These are phyloP conservation scores for Myripristis jacobus DNA, from an alignment of 2,797 vertebrate species.

Conservation along the genomic window DNA sequence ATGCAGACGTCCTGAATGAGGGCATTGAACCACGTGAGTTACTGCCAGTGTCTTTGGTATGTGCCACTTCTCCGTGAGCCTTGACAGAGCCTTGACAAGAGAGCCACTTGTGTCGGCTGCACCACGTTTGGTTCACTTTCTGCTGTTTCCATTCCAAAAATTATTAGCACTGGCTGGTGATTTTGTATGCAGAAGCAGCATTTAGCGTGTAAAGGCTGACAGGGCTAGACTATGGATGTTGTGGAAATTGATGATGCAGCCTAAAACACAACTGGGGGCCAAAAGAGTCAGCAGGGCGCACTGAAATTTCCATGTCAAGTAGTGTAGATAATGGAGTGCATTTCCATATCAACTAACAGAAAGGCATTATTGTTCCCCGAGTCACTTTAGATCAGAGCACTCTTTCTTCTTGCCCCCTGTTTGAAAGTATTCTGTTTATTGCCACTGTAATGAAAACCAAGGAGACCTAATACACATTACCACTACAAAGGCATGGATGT, in stretches of 20 bases:
- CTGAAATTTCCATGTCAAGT: conserved; percentile 32
- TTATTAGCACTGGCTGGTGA: too few species aligned
- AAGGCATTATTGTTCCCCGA: conserved; percentile 15
- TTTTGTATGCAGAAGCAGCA: too few species aligned
- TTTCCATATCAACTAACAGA: conserved; percentile 40
- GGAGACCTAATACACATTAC: not conserved
- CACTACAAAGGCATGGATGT: not conserved
- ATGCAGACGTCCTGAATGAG: conserved; percentile 87
- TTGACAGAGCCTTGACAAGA: not conserved
- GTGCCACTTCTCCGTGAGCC: conserved; percentile 4
- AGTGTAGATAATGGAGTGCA: conserved; percentile 19
- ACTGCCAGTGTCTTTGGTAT: conserved; percentile 28
- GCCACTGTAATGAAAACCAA: not conserved
- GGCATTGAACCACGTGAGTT: conserved; percentile 90
- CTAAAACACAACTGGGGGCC: not conserved
- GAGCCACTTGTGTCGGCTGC: not conserved
- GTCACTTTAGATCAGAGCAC: conserved; percentile 4
- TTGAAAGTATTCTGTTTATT: conserved; percentile 12
- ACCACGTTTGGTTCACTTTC: not conserved
- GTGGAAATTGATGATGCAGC: too few species aligned
- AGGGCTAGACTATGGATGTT: not conserved
- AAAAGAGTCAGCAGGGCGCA: conserved; percentile 3
- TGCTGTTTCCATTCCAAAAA: not conserved
- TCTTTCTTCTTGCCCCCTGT: conserved; percentile 4
- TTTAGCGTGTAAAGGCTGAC: not conserved